Evolutionary conservation across 1,140 invertebrate species (phyloP).

Genomic region (Neelides sp.): DNA sequence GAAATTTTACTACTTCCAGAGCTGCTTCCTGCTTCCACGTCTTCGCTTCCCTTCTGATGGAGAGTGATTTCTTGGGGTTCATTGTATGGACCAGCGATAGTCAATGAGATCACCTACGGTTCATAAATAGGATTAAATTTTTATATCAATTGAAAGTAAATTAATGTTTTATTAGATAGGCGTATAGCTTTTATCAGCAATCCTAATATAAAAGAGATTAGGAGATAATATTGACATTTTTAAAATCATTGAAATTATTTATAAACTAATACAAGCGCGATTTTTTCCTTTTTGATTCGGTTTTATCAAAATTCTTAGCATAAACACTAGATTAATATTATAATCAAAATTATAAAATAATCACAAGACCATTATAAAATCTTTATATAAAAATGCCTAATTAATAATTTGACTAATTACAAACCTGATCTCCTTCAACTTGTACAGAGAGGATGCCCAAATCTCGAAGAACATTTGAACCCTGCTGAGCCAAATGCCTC

Average conservation of each 20-base stretch:
- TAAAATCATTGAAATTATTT: no score
- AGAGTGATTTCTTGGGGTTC: slow-evolving; percentile 63
- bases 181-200: no score
- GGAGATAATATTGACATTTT: no score
- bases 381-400: neutral
- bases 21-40: slow-evolving; percentile 8
- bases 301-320: no score
- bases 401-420: slow-evolving; percentile 34
- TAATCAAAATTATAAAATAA: no score
- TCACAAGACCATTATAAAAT: no score
- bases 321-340: no score
- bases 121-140: neutral
- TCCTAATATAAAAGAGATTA: no score
- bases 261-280: no score
- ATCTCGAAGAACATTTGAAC: slow-evolving; percentile 69
- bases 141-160: no score
- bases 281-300: no score
- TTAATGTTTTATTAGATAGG: no score
- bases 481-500: slow-evolving; percentile 70
- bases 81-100: slow-evolving; percentile 59
- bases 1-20: neutral
- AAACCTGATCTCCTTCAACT: slow-evolving; percentile 84
- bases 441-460: slow-evolving; percentile 90
- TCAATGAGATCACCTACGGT: slow-evolving; percentile 61
- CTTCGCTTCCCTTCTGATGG: slow-evolving; percentile 37